A percentile compares a stretch with the other conserved stretches of the same genome.
Evolutionary conservation across 1,140 invertebrate species (phyloP).

Genomic region (Papilio xuthus): DNA sequence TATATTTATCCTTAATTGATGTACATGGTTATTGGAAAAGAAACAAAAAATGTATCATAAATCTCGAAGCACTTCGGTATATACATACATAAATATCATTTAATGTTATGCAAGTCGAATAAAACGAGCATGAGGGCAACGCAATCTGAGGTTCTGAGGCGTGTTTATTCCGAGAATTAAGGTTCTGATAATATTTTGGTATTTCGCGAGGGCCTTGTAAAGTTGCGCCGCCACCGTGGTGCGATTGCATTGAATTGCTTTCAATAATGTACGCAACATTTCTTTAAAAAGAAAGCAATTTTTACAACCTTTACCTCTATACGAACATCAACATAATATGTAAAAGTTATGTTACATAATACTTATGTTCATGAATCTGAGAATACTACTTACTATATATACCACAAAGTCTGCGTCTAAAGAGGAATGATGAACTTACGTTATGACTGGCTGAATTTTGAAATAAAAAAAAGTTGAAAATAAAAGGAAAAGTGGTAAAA

Average conservation of each 20-base stretch:
- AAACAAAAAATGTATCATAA: background rate
- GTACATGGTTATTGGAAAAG: background rate
- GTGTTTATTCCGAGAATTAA: slow-evolving; percentile 12
- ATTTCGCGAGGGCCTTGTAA: background rate
- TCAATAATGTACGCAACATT: background rate
- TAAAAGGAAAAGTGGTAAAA: background rate
- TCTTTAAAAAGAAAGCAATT: no score
- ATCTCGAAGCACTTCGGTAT: background rate
- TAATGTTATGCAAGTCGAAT: slow-evolving; percentile 8
- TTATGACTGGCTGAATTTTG: no score
- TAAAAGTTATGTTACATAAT: no score
- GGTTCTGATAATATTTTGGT: background rate
- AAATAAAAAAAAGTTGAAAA: no score
- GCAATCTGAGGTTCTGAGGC: slow-evolving; percentile 10
- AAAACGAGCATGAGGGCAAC: background rate
- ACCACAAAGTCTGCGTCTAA: no score
- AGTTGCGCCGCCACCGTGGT: background rate
- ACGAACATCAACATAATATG: background rate
- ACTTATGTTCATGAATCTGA: no score
- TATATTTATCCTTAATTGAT: no score
- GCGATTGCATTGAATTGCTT: background rate
- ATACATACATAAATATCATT: background rate
- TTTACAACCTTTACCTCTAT: background rate
- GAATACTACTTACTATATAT: no score
- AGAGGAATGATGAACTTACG: no score